Evolutionary conservation across 30 jellyfish, hydroid and myxozoan genomes (phyloP).

Genomic region (Cassiopea andromeda): DNA sequence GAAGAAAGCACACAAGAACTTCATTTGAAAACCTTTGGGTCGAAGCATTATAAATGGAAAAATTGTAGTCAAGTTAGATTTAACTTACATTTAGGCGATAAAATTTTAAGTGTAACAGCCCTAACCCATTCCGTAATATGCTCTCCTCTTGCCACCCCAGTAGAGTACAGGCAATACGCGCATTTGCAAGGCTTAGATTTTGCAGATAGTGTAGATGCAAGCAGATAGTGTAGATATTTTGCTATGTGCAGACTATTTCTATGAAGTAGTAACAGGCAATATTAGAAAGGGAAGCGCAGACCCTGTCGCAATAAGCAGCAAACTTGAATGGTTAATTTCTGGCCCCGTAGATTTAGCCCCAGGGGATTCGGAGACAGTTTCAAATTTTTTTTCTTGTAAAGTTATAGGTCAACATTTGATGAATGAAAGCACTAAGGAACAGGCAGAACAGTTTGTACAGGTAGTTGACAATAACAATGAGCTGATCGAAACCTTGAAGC

Average conservation of each 20-base stretch:
- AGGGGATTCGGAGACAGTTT: neutral
- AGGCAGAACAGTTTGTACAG: neutral
- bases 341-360: conserved; percentile 3
- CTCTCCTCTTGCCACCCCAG: neutral
- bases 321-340: conserved; percentile 29
- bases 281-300: conserved; percentile 16
- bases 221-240: neutral
- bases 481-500: conserved; percentile 39
- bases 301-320: conserved; percentile 24
- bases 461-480: neutral
- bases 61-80: neutral
- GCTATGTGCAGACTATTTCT: neutral
- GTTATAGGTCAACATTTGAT: neutral
- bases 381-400: neutral
- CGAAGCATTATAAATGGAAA: neutral
- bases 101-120: neutral
- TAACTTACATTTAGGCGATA: neutral
- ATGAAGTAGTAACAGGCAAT: conserved; percentile 2
- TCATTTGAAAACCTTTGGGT: neutral
- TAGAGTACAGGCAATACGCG: neutral
- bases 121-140: neutral
- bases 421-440: neutral
- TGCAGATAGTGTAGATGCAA: neutral
- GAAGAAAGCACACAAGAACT: neutral
- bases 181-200: neutral